Percentiles rank a stretch among this genome's conserved stretches.
Evolutionary conservation across 2,797 vertebrate genomes (phyloP).

Genomic region (Agapornis canus): DNA sequence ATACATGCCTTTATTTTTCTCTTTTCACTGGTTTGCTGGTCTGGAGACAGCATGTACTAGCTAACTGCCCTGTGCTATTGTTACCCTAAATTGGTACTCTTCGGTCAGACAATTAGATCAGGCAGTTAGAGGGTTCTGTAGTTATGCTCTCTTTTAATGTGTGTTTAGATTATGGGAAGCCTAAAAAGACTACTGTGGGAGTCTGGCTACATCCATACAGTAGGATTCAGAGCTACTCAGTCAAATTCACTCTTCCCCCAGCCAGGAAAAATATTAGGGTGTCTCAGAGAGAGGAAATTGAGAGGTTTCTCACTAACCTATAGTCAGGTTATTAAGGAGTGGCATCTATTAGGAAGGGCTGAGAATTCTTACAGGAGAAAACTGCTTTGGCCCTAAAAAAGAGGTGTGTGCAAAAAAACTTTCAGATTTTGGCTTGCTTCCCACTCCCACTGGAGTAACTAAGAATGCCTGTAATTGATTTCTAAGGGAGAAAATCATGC

Average conservation of each 20-base stretch:
- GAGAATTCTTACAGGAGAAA: not conserved
- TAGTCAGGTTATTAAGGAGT: not conserved
- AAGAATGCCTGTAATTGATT: constrained; percentile 3
- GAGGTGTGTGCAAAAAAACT: not conserved
- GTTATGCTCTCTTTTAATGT: not conserved
- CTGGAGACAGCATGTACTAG: constrained; percentile 29
- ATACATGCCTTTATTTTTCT: constrained; percentile 11
- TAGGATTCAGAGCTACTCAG: not conserved
- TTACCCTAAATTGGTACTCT: constrained; percentile 45
- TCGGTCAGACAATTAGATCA: constrained; percentile 28
- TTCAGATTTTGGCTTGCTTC: not conserved
- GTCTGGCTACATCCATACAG: not conserved
- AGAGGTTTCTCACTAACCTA: not conserved
- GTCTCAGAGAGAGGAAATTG: not conserved
- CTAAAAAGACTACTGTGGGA: not conserved
- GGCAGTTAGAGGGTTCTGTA: constrained; percentile 14
- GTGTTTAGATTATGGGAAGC: not conserved
- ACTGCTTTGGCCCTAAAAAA: not conserved
- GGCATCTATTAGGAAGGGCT: not conserved
- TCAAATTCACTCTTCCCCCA: not conserved
- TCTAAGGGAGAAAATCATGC: not conserved
- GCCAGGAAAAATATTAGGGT: not conserved
- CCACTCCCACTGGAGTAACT: not conserved
- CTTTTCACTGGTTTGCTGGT: constrained; percentile 10
- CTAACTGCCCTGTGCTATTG: constrained; percentile 21